A percentile compares a stretch with the other conserved stretches of the same genome.
Evolutionary conservation across 2,113 vertebrate genomes (phyloP).

Genomic region (Aythya baeri): DNA sequence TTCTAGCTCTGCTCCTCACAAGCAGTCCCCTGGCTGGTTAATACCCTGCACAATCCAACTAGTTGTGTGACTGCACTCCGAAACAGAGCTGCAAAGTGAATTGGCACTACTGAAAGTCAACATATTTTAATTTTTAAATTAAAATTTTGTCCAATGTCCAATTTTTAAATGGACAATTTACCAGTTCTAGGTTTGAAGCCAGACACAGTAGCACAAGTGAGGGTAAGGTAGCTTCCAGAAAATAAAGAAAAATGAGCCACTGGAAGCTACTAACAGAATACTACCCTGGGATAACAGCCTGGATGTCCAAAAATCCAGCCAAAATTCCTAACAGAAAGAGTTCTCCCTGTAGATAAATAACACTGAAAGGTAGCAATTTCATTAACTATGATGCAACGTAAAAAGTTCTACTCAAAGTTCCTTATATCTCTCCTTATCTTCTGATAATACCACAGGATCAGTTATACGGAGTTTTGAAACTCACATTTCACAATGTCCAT

Average conservation of each 20-base stretch:
- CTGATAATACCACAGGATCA: not conserved
- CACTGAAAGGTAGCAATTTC: not conserved
- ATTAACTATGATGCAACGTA: not conserved
- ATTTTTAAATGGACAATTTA: not conserved
- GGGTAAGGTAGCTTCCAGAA: not conserved
- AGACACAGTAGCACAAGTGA: not conserved
- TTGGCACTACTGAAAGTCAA: not conserved
- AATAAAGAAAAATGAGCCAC: not conserved
- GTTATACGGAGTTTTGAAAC: not conserved
- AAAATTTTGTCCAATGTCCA: no score
- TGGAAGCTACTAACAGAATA: not conserved
- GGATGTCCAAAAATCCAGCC: not conserved
- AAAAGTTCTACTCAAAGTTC: not conserved
- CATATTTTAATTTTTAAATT: not conserved
- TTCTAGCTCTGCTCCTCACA: not conserved
- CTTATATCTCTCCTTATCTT: conserved; percentile 1
- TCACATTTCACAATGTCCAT: not conserved
- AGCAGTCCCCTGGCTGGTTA: not conserved
- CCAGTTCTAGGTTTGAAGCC: not conserved
- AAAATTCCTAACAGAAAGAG: not conserved
- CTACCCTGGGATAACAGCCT: not conserved
- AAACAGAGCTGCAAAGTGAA: not conserved
- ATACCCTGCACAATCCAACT: not conserved
- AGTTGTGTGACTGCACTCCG: not conserved
- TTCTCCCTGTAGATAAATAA: not conserved